phyloP scores from a whole-genome alignment of 2,113 vertebrate species.

The Notothenia coriiceps region DNA sequence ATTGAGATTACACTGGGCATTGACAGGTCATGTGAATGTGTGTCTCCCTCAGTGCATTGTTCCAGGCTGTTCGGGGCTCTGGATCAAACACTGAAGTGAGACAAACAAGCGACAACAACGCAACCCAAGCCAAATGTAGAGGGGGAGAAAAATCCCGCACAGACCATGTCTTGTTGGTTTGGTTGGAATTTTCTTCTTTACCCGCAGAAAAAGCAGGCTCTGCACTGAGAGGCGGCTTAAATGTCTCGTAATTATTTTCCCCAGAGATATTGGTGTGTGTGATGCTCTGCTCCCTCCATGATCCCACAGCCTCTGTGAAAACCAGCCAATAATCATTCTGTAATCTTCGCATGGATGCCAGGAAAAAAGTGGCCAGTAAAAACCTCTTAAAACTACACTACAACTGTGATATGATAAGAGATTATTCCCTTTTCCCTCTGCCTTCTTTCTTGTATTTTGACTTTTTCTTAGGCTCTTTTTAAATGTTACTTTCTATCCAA shows the following conservation, averaged over 20 bases:
- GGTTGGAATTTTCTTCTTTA: constrained; percentile 41
- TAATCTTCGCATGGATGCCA: constrained; percentile 16
- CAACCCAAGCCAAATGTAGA: constrained; percentile 45
- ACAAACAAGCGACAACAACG: constrained; percentile 76
- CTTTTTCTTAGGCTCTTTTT: background rate
- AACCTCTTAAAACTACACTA: constrained; percentile 15
- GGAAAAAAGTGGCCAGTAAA: background rate
- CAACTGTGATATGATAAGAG: background rate
- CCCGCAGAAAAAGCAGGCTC: constrained; percentile 24
- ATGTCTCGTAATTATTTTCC: constrained; percentile 74
- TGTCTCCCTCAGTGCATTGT: constrained; percentile 67
- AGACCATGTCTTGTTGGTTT: constrained; percentile 45
- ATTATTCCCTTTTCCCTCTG: background rate
- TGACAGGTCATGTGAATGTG: constrained; percentile 48
- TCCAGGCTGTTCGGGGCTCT: constrained; percentile 61
- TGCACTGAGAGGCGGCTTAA: constrained; percentile 60
- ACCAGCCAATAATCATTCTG: constrained; percentile 33
- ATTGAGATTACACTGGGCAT: constrained; percentile 11
- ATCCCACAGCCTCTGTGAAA: constrained; percentile 38
- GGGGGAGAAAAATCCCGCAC: constrained; percentile 19
- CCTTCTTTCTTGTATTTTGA: background rate
- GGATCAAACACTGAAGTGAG: constrained; percentile 71
- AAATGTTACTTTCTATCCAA: constrained; percentile 15
- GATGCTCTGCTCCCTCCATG: constrained; percentile 48
- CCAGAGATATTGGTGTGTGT: constrained; percentile 56